Percentiles rank a stretch among this genome's conserved stretches.
Evolutionary conservation across 2,113 vertebrate species (phyloP).

Genomic region (Varanus komodoensis): DNA sequence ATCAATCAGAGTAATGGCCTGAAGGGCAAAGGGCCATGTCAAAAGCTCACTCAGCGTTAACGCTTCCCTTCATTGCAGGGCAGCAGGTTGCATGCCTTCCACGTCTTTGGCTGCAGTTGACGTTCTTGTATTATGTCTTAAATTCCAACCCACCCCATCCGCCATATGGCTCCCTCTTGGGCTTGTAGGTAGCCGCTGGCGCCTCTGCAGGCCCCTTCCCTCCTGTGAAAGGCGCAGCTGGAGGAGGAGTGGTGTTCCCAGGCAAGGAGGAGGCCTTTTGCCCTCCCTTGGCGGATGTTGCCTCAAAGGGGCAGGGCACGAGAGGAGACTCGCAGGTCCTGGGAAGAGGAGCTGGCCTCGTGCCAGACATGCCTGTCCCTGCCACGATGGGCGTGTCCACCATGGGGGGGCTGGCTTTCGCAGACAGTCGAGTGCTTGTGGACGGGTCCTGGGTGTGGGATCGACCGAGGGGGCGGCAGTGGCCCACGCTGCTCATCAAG

Average conservation of each 20-base stretch:
- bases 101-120: neutral
- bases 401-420: neutral
- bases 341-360: neutral
- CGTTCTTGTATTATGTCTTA: neutral
- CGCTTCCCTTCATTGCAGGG: too few species aligned
- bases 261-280: neutral
- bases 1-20: too few species aligned
- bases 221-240: neutral
- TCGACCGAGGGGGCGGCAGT: too few species aligned
- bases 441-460: neutral
- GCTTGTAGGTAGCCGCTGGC: rapidly evolving
- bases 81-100: neutral
- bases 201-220: neutral
- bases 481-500: neutral
- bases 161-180: neutral
- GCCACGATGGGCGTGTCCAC: neutral
- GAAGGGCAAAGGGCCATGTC: neutral
- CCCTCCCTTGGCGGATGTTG: neutral
- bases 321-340: neutral
- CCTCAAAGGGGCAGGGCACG: neutral
- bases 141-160: too few species aligned
- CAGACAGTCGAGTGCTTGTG: neutral
- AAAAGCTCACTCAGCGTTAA: neutral
- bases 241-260: too few species aligned
- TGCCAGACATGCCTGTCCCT: neutral